Evolutionary conservation across 2,113 vertebrate genomes (phyloP).

Genomic region (Stomatorhinus ivindoensis): DNA sequence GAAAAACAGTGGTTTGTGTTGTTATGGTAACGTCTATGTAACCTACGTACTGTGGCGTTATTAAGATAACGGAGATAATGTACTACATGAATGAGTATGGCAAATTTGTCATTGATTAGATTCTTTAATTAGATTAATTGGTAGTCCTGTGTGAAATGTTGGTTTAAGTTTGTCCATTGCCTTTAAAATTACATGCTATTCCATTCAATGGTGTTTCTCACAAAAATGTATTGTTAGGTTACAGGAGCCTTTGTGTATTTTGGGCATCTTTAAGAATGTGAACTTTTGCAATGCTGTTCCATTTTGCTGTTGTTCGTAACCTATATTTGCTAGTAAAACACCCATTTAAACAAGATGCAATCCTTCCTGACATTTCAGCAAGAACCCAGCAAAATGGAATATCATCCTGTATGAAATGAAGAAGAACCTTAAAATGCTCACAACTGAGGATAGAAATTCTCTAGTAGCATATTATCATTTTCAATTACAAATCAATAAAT

Average conservation of each 20-base stretch:
- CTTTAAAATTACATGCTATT: background rate
- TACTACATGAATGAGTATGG: background rate
- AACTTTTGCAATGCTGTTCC: background rate
- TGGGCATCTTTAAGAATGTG: background rate
- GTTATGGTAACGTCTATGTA: slow-evolving; percentile 41
- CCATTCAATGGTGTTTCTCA: background rate
- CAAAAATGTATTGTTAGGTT: background rate
- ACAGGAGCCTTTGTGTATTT: background rate
- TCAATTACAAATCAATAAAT: background rate
- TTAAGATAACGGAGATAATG: background rate
- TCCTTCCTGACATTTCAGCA: background rate
- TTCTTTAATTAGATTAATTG: background rate
- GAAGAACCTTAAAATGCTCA: background rate
- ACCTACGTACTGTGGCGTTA: background rate
- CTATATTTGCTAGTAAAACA: background rate
- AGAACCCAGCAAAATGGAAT: background rate
- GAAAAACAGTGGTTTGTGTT: slow-evolving; percentile 32
- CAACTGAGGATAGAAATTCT: background rate
- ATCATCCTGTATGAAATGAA: background rate
- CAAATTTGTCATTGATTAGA: background rate
- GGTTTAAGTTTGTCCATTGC: background rate
- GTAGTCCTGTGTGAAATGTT: background rate
- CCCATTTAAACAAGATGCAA: background rate
- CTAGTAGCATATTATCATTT: background rate
- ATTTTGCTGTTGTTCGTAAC: too few species aligned